Evolutionary conservation across 2,113 vertebrate genomes (phyloP), one percentile per base, ranked within the genome.

Genomic region (Heliornis fulica): DNA sequence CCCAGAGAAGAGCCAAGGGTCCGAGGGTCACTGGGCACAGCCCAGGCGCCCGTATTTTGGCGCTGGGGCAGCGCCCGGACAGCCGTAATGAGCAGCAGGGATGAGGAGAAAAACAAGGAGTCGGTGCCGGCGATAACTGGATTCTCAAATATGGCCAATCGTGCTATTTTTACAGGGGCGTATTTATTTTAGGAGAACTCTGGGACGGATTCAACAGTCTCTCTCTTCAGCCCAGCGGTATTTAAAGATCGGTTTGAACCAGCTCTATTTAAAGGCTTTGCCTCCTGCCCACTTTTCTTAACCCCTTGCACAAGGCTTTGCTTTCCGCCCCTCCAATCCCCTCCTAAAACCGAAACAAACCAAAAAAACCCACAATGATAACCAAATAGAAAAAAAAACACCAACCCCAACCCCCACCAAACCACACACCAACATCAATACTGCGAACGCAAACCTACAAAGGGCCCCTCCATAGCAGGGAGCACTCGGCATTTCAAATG

Each of bases 261-360:
- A 43, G 90, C 90, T 84, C 91, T 94, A 93, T 94, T 94, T 92
- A 97, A 96, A 96, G 66, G 51, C 41, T 83, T 92, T 0, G 48
- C 80, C 87, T 96, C 82, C 91, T 92, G 92, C 86, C 92, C 80
- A 51, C 72, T 87, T 94, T 91, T 71, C 91, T 95, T 94, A 95
- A 94, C 93, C 94, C 94, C 87, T 89, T 93, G 88, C 92, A 90
- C 50, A 65, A 93, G 66, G 38, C 46, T 83, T 46, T 9, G 66
- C 88, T 8, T 84, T 72, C 90, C 84, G 23, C 43, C 75, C 59
- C 41, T 61, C 54, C 18, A 9, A 76, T 76, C 40, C 26, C 63
- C 40, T 93, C 77, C 66, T 70, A 93, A 93, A 89, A 83, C 48
- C 74, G 41, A 83, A 93, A 15, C 36, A 51, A 54, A 12, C 21